Percentiles rank a stretch among this genome's conserved stretches.
Evolutionary conservation across 2,113 vertebrate genomes (phyloP).

Genomic region (Pipra filicauda): DNA sequence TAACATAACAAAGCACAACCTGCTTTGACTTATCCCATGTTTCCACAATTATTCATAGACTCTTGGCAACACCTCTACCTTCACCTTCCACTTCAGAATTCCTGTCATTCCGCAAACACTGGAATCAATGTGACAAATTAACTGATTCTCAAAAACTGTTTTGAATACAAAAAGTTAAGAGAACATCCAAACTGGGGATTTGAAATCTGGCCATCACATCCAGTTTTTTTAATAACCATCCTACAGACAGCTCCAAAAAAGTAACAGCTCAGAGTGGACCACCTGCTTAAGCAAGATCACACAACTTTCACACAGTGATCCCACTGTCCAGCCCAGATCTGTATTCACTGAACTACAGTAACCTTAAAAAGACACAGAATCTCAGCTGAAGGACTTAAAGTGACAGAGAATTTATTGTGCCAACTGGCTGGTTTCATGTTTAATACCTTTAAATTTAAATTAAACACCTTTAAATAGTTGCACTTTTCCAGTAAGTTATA

Average conservation of each 20-base stretch:
- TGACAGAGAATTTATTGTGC: background rate
- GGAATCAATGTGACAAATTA: background rate
- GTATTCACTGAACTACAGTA: background rate
- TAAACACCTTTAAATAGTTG: background rate
- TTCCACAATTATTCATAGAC: background rate
- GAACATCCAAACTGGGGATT: background rate
- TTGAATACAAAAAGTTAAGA: background rate
- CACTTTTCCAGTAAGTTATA: background rate
- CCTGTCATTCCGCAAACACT: background rate
- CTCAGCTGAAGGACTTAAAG: background rate
- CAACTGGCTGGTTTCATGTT: background rate
- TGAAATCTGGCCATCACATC: background rate
- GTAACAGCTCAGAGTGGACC: background rate
- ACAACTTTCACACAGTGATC: background rate
- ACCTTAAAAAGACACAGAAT: background rate
- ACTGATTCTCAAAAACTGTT: background rate
- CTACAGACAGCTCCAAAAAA: background rate
- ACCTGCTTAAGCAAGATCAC: background rate
- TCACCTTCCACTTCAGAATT: background rate
- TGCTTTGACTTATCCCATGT: background rate
- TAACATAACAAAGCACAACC: background rate
- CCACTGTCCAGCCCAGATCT: background rate
- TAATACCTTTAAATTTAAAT: background rate
- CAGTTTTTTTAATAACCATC: background rate
- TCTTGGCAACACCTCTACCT: background rate